These are phyloP conservation scores for Labeo catla DNA, from an alignment of 2,113 vertebrate genomes.

Conservation along the genomic window DNA sequence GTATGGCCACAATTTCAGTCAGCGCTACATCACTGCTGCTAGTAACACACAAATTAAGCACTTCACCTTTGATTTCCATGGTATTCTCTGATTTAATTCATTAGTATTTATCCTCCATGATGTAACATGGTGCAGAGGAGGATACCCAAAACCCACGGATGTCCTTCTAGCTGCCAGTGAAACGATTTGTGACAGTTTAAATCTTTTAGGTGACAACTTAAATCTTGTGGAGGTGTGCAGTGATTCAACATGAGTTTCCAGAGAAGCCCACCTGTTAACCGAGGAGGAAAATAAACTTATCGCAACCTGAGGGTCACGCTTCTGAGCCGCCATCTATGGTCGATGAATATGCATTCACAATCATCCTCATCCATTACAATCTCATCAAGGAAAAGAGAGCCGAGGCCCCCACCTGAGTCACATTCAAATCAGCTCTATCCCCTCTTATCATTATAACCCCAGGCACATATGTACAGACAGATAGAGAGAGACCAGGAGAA, in stretches of 20 bases:
- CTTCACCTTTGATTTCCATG: background rate
- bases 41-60: background rate
- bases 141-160: conserved; percentile 22
- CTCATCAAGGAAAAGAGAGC: conserved; percentile 45
- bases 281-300: conserved; percentile 21
- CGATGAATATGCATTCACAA: conserved; percentile 47
- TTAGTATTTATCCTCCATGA: conserved; percentile 14
- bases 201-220: conserved; percentile 20
- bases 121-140: background rate
- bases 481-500: conserved; percentile 29
- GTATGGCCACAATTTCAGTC: background rate
- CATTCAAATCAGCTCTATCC: conserved; percentile 50
- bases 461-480: conserved; percentile 37
- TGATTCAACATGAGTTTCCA: conserved; percentile 30
- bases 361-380: conserved; percentile 45
- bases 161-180: conserved; percentile 8
- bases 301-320: conserved; percentile 34
- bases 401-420: conserved; percentile 34
- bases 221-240: conserved; percentile 21
- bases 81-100: background rate
- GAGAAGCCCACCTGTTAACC: conserved; percentile 32
- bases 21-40: background rate
- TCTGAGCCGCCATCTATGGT: conserved; percentile 21
- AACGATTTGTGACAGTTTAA: conserved; percentile 18
- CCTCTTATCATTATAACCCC: conserved; percentile 51